Base-by-base conservation (phyloP, 2,888 invertebrate species). In the Drosophila bunnanda region DNA sequence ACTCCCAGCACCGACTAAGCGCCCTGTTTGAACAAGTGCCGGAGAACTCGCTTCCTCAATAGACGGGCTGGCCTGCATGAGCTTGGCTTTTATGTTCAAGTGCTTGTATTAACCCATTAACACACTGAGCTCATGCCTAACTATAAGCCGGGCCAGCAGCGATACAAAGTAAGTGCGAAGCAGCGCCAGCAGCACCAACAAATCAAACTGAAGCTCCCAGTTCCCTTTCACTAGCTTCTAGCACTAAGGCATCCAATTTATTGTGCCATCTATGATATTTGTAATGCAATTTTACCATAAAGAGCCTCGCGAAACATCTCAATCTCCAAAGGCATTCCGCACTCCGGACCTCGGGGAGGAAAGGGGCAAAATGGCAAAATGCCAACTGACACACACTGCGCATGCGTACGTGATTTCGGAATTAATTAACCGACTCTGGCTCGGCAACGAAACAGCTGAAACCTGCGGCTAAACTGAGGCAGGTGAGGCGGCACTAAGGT, bases 151-250 rank as follows among this genome's bases (percentile, higher is more conserved):
- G 60, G 48, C 41, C 38, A 53, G 56, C 57, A 62, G 43, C 54
- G 54, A 73, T 54, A 58, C 58, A 57, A 58, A 12, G 53, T 53
- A 34, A 20, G 22, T 22, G 46, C 20, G 15, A 22, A 55, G 44
- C 44, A 25, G 22, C 43, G 13, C 4, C 17, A 39, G n/a, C 17
- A 36, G 17, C 48, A 44, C 30, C 52, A 57, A 48, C 48, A 32
- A 55, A 50, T 22, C 13, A 46, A 41, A 34, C 20, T 38, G 30
- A 53, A 65, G 58, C 43, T 17, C 28, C 34, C 34, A 54, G 55
- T 44, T 75, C 59, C 87, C 87, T 82, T 86, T 82, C 87, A 83
- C 81, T 83, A 69, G 68, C 75, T 67, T 68, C 55, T 58, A 65
- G 48, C 57, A 71, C 57, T 56, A 61, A 76, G 30, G 48, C 34